Conservation (phyloP, 2,888 invertebrate species). For the Embidobia sp. region DNA sequence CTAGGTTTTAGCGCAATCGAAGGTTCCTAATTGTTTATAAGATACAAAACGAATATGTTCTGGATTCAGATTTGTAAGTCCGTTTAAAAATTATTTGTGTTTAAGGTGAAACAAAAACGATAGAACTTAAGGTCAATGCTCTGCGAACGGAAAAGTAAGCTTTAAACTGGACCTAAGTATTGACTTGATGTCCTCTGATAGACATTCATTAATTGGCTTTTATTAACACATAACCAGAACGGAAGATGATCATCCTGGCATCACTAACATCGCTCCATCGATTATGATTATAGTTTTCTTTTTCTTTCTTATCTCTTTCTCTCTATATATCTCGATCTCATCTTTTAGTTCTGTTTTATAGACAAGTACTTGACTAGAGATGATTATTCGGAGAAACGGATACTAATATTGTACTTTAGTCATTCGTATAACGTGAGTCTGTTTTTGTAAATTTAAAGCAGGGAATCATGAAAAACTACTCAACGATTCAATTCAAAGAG, state of each 20-base stretch:
- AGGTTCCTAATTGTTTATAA: constrained; percentile 53
- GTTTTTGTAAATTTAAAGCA: no score
- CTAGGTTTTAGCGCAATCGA: constrained; percentile 29
- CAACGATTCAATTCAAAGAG: no score
- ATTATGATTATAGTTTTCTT: constrained; percentile 26
- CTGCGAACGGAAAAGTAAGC: constrained; percentile 33
- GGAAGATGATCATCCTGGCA: constrained; percentile 69
- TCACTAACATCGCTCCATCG: constrained; percentile 35
- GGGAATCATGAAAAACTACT: no score
- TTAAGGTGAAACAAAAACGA: not conserved
- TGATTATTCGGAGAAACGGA: constrained; percentile 11
- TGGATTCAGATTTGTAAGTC: constrained; percentile 2
- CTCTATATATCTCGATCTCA: not conserved
- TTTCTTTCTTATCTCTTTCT: not conserved
- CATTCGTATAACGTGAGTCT: not conserved
- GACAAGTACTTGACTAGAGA: constrained; percentile 41
- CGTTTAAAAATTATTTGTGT: no score
- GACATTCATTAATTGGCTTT: constrained; percentile 75
- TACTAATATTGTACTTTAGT: constrained; percentile 9
- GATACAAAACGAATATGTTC: constrained; percentile 2
- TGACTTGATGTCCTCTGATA: constrained; percentile 39
- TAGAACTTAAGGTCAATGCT: constrained; percentile 40
- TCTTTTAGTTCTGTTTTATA: constrained; percentile 1
- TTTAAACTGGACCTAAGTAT: constrained; percentile 48
- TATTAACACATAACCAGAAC: constrained; percentile 72